phyloP scores from a whole-genome alignment of 2,113 vertebrate species.

The Porphyrio hochstetteri region DNA sequence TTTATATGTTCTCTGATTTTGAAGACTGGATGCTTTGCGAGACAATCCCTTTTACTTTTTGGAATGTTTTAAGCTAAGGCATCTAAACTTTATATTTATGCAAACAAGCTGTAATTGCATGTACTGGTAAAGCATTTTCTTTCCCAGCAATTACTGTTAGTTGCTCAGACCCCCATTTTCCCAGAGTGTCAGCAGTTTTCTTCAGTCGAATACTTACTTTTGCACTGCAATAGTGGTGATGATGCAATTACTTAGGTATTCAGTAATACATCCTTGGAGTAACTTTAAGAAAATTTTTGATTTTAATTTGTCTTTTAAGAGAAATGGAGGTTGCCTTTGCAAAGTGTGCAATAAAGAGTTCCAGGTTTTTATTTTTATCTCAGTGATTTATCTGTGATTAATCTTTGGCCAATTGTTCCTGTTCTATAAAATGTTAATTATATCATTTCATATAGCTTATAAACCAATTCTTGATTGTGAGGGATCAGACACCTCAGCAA shows the following conservation, averaged over 20 bases:
- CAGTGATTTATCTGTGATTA: not conserved
- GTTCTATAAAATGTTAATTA: not conserved
- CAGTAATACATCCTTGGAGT: not conserved
- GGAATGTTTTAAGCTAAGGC: not conserved
- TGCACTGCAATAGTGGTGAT: not conserved
- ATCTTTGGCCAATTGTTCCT: not conserved
- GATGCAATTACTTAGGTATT: not conserved
- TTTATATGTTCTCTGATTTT: not conserved
- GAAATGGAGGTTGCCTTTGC: not conserved
- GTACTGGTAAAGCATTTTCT: not conserved
- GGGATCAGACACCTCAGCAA: not conserved
- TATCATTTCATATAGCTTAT: not conserved
- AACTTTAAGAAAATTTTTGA: not conserved
- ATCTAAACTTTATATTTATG: not conserved
- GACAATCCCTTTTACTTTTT: not conserved
- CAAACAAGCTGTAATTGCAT: not conserved
- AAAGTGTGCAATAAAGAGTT: not conserved
- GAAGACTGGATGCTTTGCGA: not conserved
- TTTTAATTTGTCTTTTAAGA: not conserved
- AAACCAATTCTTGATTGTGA: not conserved
- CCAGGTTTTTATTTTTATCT: not conserved
- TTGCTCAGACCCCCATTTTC: not conserved
- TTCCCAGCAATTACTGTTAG: not conserved
- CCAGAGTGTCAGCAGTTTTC: not conserved
- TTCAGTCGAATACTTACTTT: not conserved